Conservation (phyloP, 2,113 vertebrate species). For the Rhipidura dahli region DNA sequence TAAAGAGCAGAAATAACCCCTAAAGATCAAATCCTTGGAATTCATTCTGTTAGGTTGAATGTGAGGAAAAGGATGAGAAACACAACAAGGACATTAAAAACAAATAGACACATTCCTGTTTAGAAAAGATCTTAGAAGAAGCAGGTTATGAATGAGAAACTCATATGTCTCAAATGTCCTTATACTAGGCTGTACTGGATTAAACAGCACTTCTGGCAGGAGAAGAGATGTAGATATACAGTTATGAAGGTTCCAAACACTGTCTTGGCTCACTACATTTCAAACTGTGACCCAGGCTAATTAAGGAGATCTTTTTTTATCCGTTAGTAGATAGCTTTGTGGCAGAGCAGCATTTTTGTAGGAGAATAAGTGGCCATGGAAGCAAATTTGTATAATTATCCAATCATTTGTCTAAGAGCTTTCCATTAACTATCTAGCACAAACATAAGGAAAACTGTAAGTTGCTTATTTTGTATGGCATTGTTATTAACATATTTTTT, state of each 20-base stretch:
- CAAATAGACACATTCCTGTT: background rate
- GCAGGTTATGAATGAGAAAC: background rate
- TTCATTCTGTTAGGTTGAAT: background rate
- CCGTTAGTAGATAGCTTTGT: background rate
- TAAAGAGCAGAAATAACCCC: background rate
- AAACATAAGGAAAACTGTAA: background rate
- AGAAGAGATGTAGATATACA: background rate
- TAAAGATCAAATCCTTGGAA: background rate
- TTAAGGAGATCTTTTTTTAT: background rate
- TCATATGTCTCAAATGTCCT: background rate
- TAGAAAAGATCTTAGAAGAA: background rate
- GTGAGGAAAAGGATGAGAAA: background rate
- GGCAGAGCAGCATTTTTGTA: background rate
- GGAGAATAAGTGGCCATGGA: background rate
- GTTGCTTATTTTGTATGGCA: background rate
- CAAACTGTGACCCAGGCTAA: background rate
- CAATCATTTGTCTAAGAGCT: background rate
- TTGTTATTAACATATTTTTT: background rate
- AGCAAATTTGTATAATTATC: background rate
- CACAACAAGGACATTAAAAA: background rate
- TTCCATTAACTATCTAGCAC: background rate
- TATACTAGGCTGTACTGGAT: background rate
- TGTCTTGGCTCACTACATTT: background rate
- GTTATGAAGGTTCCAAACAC: background rate
- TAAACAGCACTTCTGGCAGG: background rate